Evolutionary conservation across 2,113 vertebrate genomes (phyloP).

Genomic region (Osmerus eperlanus): DNA sequence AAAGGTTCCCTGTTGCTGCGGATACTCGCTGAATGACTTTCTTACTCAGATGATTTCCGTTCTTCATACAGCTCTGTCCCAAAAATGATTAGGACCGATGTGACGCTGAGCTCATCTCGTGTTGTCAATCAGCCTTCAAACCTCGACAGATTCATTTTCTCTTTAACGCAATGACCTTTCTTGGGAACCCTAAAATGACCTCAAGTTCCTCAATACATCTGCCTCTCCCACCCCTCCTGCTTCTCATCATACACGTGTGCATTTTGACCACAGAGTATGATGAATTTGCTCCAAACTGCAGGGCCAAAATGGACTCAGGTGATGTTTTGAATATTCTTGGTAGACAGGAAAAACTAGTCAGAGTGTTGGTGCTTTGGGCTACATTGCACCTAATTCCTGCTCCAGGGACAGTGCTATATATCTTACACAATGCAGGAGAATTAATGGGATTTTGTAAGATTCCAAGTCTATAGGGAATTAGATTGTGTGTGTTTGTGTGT

Average conservation of each 20-base stretch:
- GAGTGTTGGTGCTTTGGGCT: slow-evolving; percentile 62
- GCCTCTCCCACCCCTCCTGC: background rate
- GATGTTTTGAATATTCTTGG: slow-evolving; percentile 38
- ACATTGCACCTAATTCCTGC: slow-evolving; percentile 62
- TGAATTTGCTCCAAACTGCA: background rate
- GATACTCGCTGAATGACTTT: background rate
- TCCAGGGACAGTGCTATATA: slow-evolving; percentile 36
- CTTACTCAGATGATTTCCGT: background rate
- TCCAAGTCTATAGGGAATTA: background rate
- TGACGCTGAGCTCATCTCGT: too few species aligned
- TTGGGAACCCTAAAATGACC: slow-evolving; percentile 2
- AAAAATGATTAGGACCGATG: too few species aligned
- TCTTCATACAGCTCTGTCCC: too few species aligned
- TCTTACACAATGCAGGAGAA: background rate
- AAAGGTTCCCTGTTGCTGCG: background rate
- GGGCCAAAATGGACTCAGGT: slow-evolving; percentile 11
- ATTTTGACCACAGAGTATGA: background rate
- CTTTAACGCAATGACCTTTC: slow-evolving; percentile 4
- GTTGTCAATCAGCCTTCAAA: too few species aligned
- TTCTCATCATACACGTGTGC: background rate
- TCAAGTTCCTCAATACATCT: background rate
- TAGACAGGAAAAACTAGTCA: slow-evolving; percentile 58
- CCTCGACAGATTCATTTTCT: background rate
- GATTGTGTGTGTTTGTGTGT: slow-evolving; percentile 8
- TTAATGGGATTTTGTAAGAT: background rate